Base-by-base conservation (phyloP, 2,113 vertebrate species). In the Syngnathus floridae region DNA sequence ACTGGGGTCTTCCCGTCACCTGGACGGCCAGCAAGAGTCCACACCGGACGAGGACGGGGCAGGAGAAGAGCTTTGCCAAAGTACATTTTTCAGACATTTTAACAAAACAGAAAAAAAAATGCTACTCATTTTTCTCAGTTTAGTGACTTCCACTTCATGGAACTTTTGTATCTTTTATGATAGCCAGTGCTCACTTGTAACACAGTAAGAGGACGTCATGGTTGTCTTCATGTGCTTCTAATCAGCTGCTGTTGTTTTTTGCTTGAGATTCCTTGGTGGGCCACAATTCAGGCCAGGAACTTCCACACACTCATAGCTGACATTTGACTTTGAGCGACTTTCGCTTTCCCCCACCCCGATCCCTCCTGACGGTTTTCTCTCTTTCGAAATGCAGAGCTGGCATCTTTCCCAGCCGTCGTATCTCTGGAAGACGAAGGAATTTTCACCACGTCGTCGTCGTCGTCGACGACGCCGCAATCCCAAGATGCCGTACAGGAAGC, bases 381-480 rank as follows among this genome's bases (percentile, higher is more conserved):
- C 5, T 10, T 68, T 37, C 5, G 57, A 5, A 26, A 26, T 60
- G 46, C 73, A 61, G 82, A 94, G 90, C 82, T 66, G 16, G 73
- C 86, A 0, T 92, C 93, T 79, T 92, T 90, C 76, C 74, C 54
- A 8, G 5, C 91, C 61, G 86, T 92, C 52, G 84, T 94, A 2
- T 87, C 91, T 54, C 89, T 92, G 4, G 92, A 92, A 48, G 93
- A 94, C 67, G 90, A 92, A 83, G 81, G 81, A 31, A 84, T 83
- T 72, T 82, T 76, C 86, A 76, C 80, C 49, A 65, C 76, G 67
- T 89, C 86, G 11, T 86, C 62, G 16, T 86, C 87, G n/a, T n/a
- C n/a, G n/a, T n/a, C n/a, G n/a, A n/a, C 87, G 52, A 66, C 87
- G 54, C 68, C 75, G 71, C 64, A 87, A 71, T 84, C 85, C 81